Evolutionary conservation across 2,113 vertebrate genomes (phyloP), one percentile per base, ranked within the genome.

Genomic region (Aramus guarauna): DNA sequence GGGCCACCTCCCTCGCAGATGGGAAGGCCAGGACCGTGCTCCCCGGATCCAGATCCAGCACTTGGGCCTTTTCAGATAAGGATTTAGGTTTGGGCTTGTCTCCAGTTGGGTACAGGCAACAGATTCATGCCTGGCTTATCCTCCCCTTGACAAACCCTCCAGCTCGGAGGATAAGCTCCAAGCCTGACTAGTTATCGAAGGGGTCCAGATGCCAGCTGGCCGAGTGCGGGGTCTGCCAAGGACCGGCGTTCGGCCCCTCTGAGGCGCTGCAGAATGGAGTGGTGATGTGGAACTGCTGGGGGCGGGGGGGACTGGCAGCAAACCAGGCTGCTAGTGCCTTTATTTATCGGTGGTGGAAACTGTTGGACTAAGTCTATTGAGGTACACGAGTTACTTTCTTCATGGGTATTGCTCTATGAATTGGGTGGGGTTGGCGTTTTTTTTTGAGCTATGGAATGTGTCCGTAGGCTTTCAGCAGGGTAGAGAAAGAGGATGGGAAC

Each of bases 1-100:
- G 78, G 34, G 72, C 85, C 36, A 71, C 56, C 52, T 66, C 47
- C 77, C 45, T 75, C 14, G 1, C 94, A 96, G 87, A 91, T 75
- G 92, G 91, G 50, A 56, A 81, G 66, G 77, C 60, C 34, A 4
- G 88, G 45, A 48, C 84, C 89, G 74, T 10, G 64, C n/a, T 74
- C 39, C 76, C 53, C 0, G 2, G 17, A 58, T 71, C 59, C 50
- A 3, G 58, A n/a, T 58, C 71, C 76, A 72, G 66, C 75, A 69
- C 84, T 60, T 62, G 1, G 66, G 80, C 53, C 91, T 53, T 45
- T 39, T 8, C 91, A 69, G 83, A 94, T 36, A 37, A 92, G 91
- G 81, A 69, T 95, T 97, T 87, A 7, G 12, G 30, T 62, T 85
- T 83, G 69, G 84, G 92, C 95, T 95, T 32, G 50, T 50, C 66